Base-by-base conservation (phyloP, 2,888 invertebrate genomes). In the Ophioninae sp. region DNA sequence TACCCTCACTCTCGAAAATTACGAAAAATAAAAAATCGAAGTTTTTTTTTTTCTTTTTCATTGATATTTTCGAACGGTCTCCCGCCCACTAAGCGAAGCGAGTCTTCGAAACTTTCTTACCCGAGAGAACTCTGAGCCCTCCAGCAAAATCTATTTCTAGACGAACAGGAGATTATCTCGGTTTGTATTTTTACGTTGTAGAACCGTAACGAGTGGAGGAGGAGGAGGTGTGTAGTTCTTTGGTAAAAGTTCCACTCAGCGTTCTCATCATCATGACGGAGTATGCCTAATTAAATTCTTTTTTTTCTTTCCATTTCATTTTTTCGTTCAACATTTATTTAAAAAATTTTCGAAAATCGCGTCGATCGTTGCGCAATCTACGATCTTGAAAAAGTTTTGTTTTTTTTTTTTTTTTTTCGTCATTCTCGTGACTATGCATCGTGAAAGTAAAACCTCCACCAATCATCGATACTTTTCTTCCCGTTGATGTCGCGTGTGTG, bases 91-190 rank as follows among this genome's bases (percentile, higher is more conserved):
- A 80, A 74, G 83, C 44, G 63, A 58, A 22, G 58, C 44, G 13
- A 81, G 73, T n/a, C n/a, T 65, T 76, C 64, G 9, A 23, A 68
- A 59, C 41, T 68, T 77, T 68, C 78, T 80, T 73, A 69, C 73
- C 85, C 68, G 81, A 84, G 82, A 85, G 86, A 85, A n/a, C 75
- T 78, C 44, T 10, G 87, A 88, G 87, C 86, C 73, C 86, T 89
- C 88, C 89, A 88, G 87, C 84, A n/a, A 85, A 51, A 82, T 88
- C 89, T 90, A 90, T 90, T 89, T 89, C 84, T 87, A 87, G 88
- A 86, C 23, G 20, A 82, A 74, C 76, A 82, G 84, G 82, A 84
- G 84, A 80, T 86, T 81, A 79, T 80, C 83, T 84, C 74, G 80
- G 81, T 74, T 79, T 79, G 72, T 79, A 71, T 83, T 84, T 85